phyloP scores from a whole-genome alignment of 2,113 vertebrate genomes.

The Etheostoma cragini region DNA sequence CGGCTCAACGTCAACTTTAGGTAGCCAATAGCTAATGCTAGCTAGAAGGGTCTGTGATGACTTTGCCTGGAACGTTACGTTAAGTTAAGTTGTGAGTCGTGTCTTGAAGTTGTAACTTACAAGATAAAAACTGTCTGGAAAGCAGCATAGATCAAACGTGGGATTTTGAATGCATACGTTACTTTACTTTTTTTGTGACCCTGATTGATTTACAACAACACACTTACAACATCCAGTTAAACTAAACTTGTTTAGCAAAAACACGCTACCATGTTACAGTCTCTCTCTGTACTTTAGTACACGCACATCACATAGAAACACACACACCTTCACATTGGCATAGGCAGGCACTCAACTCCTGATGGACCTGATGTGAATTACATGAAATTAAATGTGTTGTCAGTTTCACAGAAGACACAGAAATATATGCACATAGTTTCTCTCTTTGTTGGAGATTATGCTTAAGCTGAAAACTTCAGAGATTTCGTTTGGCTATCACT shows the following conservation, averaged over 20 bases:
- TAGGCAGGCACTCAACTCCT: constrained; percentile 33
- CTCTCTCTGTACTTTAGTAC: not conserved
- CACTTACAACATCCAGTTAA: constrained; percentile 9
- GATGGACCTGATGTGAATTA: not conserved
- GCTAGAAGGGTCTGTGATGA: no score
- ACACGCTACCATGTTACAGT: not conserved
- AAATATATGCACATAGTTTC: constrained; percentile 2
- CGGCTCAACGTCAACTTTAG: no score
- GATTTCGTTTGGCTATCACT: not conserved
- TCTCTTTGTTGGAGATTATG: no score
- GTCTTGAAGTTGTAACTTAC: no score
- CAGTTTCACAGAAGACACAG: constrained; percentile 8
- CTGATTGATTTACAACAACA: constrained; percentile 35
- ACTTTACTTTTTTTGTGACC: constrained; percentile 64
- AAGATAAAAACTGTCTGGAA: no score
- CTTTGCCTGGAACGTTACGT: no score
- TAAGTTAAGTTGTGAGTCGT: no score
- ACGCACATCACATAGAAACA: constrained; percentile 9
- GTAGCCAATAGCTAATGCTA: no score
- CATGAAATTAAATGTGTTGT: not conserved
- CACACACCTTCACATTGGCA: constrained; percentile 31
- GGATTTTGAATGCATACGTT: constrained; percentile 28
- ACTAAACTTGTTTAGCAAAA: not conserved
- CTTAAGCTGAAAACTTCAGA: not conserved
- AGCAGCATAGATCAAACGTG: not conserved